These are phyloP conservation scores for Sardina pilchardus DNA, from an alignment of 2,113 vertebrate genomes.

Conservation along the genomic window DNA sequence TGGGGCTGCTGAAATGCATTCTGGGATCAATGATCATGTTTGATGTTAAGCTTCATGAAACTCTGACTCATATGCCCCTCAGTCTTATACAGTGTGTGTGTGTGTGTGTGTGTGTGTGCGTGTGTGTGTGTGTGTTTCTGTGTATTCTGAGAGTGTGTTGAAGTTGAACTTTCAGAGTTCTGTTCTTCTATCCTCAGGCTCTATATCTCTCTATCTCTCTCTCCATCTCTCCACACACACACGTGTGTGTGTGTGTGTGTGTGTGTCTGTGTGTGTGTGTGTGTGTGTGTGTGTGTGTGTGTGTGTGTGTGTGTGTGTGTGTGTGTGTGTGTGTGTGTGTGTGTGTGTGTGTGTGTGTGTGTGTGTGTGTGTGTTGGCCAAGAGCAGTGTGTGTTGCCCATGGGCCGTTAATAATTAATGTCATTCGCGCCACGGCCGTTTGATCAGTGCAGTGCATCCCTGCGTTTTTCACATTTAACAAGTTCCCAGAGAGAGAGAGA, in stretches of 20 bases:
- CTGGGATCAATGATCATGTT: slow-evolving; percentile 34
- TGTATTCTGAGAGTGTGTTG: slow-evolving; percentile 11
- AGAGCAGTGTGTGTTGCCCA: slow-evolving; percentile 56
- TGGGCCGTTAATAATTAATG: slow-evolving; percentile 73
- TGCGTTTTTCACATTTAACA: slow-evolving; percentile 64
- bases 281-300: slow-evolving; percentile 61
- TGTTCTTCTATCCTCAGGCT: slow-evolving; percentile 21
- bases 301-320: slow-evolving; percentile 61
- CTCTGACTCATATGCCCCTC: slow-evolving; percentile 24
- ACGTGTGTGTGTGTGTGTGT: slow-evolving; percentile 62
- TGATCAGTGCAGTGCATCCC: slow-evolving; percentile 68
- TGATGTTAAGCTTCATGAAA: slow-evolving; percentile 28
- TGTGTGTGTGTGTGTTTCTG: background rate
- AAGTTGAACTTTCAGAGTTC: slow-evolving; percentile 31
- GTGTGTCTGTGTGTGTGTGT: slow-evolving; percentile 63
- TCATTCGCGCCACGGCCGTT: slow-evolving; percentile 61
- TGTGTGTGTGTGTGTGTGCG: slow-evolving; percentile 23
- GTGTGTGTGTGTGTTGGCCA: slow-evolving; percentile 64
- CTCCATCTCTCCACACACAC: slow-evolving; percentile 55
- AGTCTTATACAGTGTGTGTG: background rate
- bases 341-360: slow-evolving; percentile 63
- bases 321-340: slow-evolving; percentile 61
- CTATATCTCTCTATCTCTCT: slow-evolving; percentile 30
- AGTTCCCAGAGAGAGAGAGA: slow-evolving; percentile 59
- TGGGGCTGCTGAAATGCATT: too few species aligned